Evolutionary conservation across 2,888 invertebrate genomes (phyloP).

Genomic region (Phyto melanocephala): DNA sequence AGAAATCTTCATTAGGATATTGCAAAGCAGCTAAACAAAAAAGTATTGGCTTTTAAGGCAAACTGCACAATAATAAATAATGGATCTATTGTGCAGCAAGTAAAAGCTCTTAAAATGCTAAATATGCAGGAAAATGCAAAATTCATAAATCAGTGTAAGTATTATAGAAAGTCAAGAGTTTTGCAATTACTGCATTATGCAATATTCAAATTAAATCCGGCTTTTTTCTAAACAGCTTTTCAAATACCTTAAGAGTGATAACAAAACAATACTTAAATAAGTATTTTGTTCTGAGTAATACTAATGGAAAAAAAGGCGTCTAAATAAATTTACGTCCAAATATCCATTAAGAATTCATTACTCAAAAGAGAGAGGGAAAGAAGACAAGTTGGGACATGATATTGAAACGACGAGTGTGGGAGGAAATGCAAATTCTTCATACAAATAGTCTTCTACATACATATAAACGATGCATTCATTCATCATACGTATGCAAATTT

Average conservation of each 20-base stretch:
- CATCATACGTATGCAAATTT: constrained; percentile 28
- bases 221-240: background rate
- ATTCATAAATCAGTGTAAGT: too few species aligned
- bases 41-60: constrained; percentile 48
- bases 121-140: constrained; percentile 27
- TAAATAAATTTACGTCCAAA: background rate
- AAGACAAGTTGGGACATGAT: constrained; percentile 12
- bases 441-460: background rate
- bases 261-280: constrained; percentile 17
- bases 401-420: background rate
- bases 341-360: constrained; percentile 52
- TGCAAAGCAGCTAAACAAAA: background rate
- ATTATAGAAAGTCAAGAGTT: background rate
- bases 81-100: constrained; percentile 3
- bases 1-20: background rate
- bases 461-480: background rate
- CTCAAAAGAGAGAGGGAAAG: constrained; percentile 29
- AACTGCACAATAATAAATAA: constrained; percentile 4
- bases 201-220: constrained; percentile 56
- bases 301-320: constrained; percentile 14
- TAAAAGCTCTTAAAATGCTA: background rate
- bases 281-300: background rate
- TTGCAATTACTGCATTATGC: constrained; percentile 59
- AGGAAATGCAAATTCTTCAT: constrained; percentile 12
- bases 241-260: too few species aligned